Conservation (phyloP, 2,113 vertebrate genomes). For the Suricata suricatta region DNA sequence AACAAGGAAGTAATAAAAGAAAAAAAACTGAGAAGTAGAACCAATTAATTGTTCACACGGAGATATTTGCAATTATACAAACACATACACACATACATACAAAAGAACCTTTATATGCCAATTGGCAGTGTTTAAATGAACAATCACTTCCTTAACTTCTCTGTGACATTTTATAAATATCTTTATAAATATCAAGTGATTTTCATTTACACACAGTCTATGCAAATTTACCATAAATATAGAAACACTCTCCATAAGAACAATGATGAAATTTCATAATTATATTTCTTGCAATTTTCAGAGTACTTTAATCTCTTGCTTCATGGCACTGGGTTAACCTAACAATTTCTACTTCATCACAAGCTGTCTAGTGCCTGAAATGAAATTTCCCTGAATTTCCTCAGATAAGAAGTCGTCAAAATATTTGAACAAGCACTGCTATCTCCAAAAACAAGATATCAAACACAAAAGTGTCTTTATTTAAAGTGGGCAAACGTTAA, state of each 20-base stretch:
- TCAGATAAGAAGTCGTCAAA: background rate
- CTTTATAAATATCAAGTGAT: background rate
- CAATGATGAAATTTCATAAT: background rate
- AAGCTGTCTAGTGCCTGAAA: background rate
- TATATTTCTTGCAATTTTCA: background rate
- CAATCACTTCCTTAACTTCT: background rate
- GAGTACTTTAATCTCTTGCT: background rate
- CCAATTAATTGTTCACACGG: background rate
- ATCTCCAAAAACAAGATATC: background rate
- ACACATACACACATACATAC: background rate
- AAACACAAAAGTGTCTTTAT: background rate
- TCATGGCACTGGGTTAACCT: background rate
- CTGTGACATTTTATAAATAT: background rate
- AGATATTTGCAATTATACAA: background rate
- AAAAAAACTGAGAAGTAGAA: background rate
- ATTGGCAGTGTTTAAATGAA: background rate
- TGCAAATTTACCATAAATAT: background rate
- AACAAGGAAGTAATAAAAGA: background rate
- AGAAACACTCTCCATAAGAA: background rate
- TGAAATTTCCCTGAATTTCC: background rate
- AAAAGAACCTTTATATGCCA: background rate
- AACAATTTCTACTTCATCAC: background rate
- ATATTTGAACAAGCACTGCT: background rate
- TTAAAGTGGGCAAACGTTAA: background rate
- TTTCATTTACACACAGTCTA: background rate